Evolutionary conservation across 2,888 invertebrate species (phyloP), one percentile per base, ranked within the genome.

Genomic region (Phanerotoma sp.): DNA sequence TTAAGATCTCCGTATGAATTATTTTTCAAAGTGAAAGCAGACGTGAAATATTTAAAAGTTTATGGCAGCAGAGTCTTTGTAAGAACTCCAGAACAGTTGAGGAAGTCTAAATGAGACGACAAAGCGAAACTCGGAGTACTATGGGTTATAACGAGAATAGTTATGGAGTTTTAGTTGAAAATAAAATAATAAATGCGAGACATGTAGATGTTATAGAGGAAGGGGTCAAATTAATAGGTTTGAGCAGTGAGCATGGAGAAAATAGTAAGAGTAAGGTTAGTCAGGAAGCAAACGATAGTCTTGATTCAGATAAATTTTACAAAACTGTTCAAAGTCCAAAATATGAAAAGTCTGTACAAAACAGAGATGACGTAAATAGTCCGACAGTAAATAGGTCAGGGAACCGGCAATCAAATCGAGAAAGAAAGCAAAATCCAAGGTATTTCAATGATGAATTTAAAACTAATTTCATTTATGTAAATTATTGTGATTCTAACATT

Each of bases 11-110:
- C 59, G 15, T 61, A 51, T 10, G 57, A 62, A 42, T 57, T 60
- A 45, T 45, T 57, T 16, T 60, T 62, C 38, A 40, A 38, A 10
- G 52, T 30, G 40, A 59, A 54, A 42, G 58, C 63, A n/a, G 56
- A 47, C 55, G 46, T 55, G 7, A 50, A 46, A 10, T 16, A 65
- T 52, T 54, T 62, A 33, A 50, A 50, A 28, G 21, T 63, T 5
- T 63, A 60, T 37, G 62, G 62, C 7, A 63, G 63, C 48, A 41
- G 41, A 55, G 59, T 60, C 7, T 65, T 58, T 59, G 58, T 61
- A 3, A 54, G 60, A 49, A 38, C 54, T 13, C 66, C 63, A 16
- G 61, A 63, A 54, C 51, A 22, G 5, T 25, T 30, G 33, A 40
- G 61, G 40, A 38, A 41, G 4, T 42, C 21, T 4, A 54, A 62